Evolutionary conservation across 2,888 invertebrate genomes (phyloP).

Genomic region (Pherbina coryleti): DNA sequence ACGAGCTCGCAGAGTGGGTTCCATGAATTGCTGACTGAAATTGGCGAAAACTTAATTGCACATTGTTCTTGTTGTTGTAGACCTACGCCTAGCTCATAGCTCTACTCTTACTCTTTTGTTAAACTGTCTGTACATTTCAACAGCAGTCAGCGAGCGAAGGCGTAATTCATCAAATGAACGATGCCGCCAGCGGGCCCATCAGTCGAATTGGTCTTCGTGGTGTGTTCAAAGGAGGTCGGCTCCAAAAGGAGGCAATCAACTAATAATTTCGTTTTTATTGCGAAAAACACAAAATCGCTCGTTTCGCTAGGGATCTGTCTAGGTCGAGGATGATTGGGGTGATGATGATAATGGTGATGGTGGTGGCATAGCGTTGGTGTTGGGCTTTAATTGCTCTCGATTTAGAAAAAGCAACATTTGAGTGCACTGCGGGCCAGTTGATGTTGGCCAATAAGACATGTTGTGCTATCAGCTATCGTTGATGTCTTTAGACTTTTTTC

Average conservation of each 20-base stretch:
- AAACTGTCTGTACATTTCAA: background rate
- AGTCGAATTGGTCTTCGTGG: background rate
- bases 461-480: background rate
- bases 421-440: background rate
- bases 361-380: background rate
- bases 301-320: slow-evolving; percentile 39
- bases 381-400: slow-evolving; percentile 15
- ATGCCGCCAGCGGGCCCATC: background rate
- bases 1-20: background rate
- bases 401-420: background rate
- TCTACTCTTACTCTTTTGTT: background rate
- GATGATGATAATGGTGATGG: background rate
- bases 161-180: slow-evolving; percentile 22
- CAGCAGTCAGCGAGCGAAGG: background rate
- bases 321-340: slow-evolving; percentile 9
- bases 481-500: background rate
- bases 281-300: slow-evolving; percentile 47
- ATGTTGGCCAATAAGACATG: background rate
- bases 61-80: background rate
- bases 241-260: slow-evolving; percentile 44
- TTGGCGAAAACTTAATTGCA: slow-evolving; percentile 20
- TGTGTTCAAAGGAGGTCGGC: background rate
- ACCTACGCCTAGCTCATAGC: background rate
- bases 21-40: background rate
- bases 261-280: slow-evolving; percentile 52